Evolutionary conservation across 2,113 vertebrate species (phyloP).

Genomic region (Gallinago paraguaiae): DNA sequence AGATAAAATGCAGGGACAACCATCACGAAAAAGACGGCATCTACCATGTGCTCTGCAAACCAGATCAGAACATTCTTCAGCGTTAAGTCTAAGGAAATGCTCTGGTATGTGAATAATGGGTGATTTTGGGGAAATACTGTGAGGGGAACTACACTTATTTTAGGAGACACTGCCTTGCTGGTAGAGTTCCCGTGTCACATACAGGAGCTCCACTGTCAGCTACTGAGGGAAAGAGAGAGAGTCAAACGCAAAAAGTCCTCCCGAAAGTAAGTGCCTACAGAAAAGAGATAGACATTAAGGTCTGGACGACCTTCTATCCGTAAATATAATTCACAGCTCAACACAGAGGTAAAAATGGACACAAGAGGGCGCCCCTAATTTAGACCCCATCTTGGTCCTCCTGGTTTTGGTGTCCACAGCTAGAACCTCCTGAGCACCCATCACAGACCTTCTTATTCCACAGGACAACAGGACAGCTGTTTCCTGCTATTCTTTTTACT

Average conservation of each 20-base stretch:
- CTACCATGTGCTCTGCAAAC: neutral
- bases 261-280: neutral
- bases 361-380: neutral
- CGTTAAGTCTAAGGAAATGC: neutral
- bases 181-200: neutral
- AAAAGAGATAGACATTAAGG: neutral
- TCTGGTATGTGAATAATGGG: neutral
- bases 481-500: neutral
- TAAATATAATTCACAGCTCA: neutral
- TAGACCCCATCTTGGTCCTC: neutral
- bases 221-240: neutral
- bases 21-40: neutral
- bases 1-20: neutral
- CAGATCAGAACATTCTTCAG: neutral
- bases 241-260: neutral
- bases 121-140: neutral
- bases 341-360: neutral
- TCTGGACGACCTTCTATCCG: neutral
- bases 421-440: neutral
- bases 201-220: neutral
- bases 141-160: neutral
- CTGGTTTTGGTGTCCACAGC: accelerated
- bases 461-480: neutral
- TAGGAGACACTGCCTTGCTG: neutral
- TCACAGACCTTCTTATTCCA: neutral